Percentiles rank a stretch among this genome's conserved stretches.
Conservation (phyloP, 2,113 vertebrate species). For the Prinia subflava region DNA sequence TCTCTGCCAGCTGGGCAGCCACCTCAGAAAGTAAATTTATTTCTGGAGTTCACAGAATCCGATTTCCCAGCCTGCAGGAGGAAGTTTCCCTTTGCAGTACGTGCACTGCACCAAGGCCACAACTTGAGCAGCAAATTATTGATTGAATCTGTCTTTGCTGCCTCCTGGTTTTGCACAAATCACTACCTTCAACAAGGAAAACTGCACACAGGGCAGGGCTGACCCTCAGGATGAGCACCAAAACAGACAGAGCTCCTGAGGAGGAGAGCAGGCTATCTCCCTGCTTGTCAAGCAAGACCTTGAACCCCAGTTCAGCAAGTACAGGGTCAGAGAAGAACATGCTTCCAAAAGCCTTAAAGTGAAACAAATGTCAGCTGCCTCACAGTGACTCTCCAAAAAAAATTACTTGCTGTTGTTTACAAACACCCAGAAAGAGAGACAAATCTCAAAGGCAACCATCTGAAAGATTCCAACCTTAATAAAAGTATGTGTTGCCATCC, state of each 20-base stretch:
- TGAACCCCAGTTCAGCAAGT: neutral
- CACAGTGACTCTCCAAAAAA: neutral
- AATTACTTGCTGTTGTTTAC: neutral
- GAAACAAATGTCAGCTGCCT: neutral
- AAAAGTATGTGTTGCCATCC: neutral
- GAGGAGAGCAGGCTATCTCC: neutral
- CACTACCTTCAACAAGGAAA: neutral
- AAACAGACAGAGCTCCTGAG: neutral
- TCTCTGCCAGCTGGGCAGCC: neutral
- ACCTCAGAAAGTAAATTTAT: neutral
- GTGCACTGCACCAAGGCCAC: neutral
- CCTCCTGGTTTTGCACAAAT: neutral
- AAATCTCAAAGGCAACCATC: neutral
- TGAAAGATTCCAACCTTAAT: neutral
- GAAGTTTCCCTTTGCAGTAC: neutral
- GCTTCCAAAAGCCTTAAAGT: neutral
- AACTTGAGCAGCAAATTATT: neutral
- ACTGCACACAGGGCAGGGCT: neutral
- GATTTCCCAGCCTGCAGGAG: neutral
- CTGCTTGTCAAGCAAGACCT: neutral
- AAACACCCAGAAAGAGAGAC: neutral
- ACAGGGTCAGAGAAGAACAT: neutral
- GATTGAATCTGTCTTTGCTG: neutral
- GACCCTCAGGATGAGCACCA: neutral
- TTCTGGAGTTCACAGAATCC: neutral